Percentiles rank a stretch among this genome's conserved stretches.
Evolutionary conservation across 2,888 invertebrate genomes (phyloP).

Genomic region (Crocallis elinguaria): DNA sequence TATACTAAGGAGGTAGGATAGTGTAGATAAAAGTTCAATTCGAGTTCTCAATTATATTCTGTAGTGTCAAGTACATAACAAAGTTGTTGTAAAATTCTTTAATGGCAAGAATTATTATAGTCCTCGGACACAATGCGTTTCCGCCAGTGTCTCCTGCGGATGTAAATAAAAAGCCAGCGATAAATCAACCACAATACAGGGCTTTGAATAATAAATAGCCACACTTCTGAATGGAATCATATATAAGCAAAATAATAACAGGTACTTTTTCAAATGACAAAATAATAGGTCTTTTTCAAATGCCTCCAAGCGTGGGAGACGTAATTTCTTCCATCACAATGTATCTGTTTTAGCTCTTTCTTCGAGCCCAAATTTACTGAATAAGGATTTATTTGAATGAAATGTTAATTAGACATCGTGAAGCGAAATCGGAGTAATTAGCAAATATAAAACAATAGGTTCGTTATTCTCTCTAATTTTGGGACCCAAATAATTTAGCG

Average conservation of each 20-base stretch:
- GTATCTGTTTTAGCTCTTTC: not conserved
- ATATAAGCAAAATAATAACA: conserved; percentile 20
- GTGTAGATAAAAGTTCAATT: too few relatives aligned
- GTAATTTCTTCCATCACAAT: conserved; percentile 7
- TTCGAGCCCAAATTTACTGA: conserved; percentile 1
- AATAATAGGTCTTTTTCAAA: conserved; percentile 16
- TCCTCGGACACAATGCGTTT: conserved; percentile 8
- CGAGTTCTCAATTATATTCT: too few relatives aligned
- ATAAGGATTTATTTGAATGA: conserved; percentile 16
- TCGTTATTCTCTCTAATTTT: conserved; percentile 20
- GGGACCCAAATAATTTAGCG: conserved; percentile 12
- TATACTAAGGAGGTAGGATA: too few relatives aligned
- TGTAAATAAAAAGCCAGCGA: conserved; percentile 21
- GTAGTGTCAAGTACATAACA: too few relatives aligned
- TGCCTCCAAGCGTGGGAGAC: conserved; percentile 4
- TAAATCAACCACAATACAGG: conserved; percentile 26
- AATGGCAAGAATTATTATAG: too few relatives aligned
- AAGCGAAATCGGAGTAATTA: conserved; percentile 22
- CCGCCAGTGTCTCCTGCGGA: conserved; percentile 18
- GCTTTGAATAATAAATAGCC: conserved; percentile 27
- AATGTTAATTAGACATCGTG: conserved; percentile 21
- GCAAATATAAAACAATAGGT: conserved; percentile 19
- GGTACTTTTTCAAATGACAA: conserved; percentile 10
- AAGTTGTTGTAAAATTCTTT: too few relatives aligned
- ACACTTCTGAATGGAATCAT: conserved; percentile 23